Percentiles rank a stretch among this genome's conserved stretches.
Conservation (phyloP, 2,113 vertebrate species). For the Boulengeromyrus knoepffleri region DNA sequence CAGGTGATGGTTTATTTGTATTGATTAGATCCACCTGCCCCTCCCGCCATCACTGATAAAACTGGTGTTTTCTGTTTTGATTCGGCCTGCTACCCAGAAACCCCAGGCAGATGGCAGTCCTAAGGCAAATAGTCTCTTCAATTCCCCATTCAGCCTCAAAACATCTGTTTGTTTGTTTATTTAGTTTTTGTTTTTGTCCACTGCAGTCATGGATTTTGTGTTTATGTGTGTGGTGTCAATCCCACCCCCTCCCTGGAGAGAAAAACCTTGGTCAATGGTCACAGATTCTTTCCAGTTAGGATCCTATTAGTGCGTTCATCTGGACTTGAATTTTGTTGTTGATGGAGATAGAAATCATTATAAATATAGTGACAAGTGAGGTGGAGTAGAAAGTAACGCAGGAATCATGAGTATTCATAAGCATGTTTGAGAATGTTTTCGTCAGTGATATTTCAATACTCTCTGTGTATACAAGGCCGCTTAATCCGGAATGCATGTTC, state of each 20-base stretch:
- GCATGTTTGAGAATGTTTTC: not conserved
- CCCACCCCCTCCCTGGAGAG: not conserved
- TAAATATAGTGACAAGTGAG: not conserved
- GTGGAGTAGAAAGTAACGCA: not conserved
- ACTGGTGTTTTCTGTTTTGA: not conserved
- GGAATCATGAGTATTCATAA: not conserved
- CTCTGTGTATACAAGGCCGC: not conserved
- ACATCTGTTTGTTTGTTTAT: not conserved
- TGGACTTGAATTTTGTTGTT: not conserved
- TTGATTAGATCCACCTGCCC: not conserved
- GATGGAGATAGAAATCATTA: not conserved
- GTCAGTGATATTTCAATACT: not conserved
- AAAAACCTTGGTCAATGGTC: not conserved
- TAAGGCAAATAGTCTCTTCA: not conserved
- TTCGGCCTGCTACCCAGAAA: not conserved
- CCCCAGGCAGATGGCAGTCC: not conserved
- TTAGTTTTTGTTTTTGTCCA: not conserved
- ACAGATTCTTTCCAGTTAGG: not conserved
- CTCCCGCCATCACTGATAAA: not conserved
- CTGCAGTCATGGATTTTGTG: not conserved
- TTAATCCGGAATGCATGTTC: not conserved
- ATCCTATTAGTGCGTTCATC: not conserved
- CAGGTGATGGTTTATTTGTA: not conserved
- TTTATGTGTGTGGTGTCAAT: not conserved
- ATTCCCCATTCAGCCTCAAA: not conserved